phyloP scores from a whole-genome alignment of 1,140 invertebrate species.

The Dolichoris vasculosae region DNA sequence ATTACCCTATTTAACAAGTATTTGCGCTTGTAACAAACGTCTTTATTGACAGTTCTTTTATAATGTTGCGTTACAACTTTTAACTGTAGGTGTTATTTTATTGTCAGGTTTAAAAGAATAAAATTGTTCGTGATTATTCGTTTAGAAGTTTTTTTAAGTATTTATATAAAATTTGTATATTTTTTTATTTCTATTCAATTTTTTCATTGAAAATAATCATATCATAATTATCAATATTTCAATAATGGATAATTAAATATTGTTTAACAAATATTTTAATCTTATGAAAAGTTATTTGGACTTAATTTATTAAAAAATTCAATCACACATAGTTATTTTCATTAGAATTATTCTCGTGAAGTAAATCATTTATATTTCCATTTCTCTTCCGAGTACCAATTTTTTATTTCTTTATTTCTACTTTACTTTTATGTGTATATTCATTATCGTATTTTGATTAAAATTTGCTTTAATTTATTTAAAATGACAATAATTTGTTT shows the following conservation, averaged over 20 bases:
- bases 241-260: neutral
- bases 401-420: too few relatives aligned
- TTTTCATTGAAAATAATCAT: neutral
- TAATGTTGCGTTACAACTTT: neutral
- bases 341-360: too few relatives aligned
- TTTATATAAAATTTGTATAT: neutral
- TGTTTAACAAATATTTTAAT: neutral
- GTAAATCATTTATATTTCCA: too few relatives aligned
- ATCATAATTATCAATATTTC: neutral
- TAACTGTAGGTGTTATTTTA: neutral
- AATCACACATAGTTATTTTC: neutral
- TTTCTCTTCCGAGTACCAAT: too few relatives aligned
- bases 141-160: neutral
- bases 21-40: constrained; percentile 4
- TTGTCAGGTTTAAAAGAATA: neutral
- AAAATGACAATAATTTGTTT: too few relatives aligned
- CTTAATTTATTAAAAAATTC: neutral
- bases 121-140: neutral
- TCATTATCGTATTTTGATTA: too few relatives aligned
- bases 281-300: neutral
- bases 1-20: constrained; percentile 15
- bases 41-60: constrained; percentile 15
- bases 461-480: too few relatives aligned
- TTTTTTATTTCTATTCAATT: neutral
- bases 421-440: too few relatives aligned